Base-by-base conservation (phyloP, 2,888 invertebrate genomes). In the Celastrina argiolus region DNA sequence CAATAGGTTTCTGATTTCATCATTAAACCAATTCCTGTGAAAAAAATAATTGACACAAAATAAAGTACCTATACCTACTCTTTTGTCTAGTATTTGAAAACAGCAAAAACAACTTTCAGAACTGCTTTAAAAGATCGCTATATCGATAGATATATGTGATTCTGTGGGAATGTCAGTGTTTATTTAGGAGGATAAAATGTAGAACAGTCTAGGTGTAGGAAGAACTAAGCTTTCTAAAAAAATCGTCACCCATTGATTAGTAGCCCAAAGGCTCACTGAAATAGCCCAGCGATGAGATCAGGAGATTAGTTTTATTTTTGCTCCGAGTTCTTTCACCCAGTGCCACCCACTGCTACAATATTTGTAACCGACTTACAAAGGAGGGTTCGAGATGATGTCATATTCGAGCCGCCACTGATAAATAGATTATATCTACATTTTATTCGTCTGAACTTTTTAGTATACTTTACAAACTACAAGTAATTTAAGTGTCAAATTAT, bases 251-350 rank as follows among this genome's bases (percentile, higher is more conserved):
- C 10, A 31, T 16, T 59, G 34, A 34, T 58, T 34, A 18, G 31
- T 59, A 51, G 51, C 26, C 51, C 7, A 12, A 31, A 58, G 58
- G n/a, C 58, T 58, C 8, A 56, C 70, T 69, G 69, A 74, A 72
- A 73, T 73, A 74, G 70, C 65, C 69, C 67, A 67, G 58, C 66
- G 71, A 71, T 72, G 70, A 74, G 68, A 71, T 70, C 72, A 70
- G 70, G 12, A 68, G 51, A 66, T 64, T 67, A 64, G 71, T 68
- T 71, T 69, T 71, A 71, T 74, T 72, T 71, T 70, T 68, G 70
- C 68, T 22, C 66, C 22, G 68, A 74, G 75, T 74, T 76, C 74
- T 56, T 76, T 76, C 71, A 76, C 75, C 69, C 59, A 16, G 6
- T 5, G 31, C 58, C 59, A 59, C 59, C 59, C 59, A 59, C 59